Evolutionary conservation across 2,797 vertebrate species (phyloP), one percentile per base, ranked within the genome.

Genomic region (Liasis olivaceus): DNA sequence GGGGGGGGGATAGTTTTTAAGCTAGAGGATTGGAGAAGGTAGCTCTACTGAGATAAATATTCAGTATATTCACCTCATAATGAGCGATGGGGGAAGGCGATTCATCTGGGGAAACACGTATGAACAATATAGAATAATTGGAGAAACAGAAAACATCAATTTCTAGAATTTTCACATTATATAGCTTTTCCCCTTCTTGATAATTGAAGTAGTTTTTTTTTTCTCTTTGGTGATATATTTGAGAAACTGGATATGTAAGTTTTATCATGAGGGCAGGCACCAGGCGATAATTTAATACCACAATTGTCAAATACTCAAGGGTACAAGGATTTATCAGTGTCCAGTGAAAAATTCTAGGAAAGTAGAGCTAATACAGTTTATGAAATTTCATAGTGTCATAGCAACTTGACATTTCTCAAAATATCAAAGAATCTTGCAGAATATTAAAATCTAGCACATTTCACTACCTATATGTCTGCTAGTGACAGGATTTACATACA

Each of bases 401-500:
- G 47, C 56, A 24, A 42, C n/a, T 77, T 56, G 15, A 20, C 5
- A 56, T 14, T 87, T 31, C 28, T 60, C 12, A 51, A 86, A 84
- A 13, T 7, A 17, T 0, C 69, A 90, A 20, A 62, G 9, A 28
- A 4, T 42, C 36, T 87, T 60, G 13, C 8, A 60, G 85, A 59
- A 56, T 20, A 47, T 11, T 47, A 47, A 3, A 81, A 42, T 47
- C 72, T 47, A 81, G 2, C 4, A 88, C 63, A 59, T 0, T 81
- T 64, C 87, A 88, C 47, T 87, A 85, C 0, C 2, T 3, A 11
- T 84, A 90, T 93, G 11, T 90, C 51, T 90, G 69, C 22, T 81
- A 64, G 36, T 28, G 0, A 59, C 87, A 94, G 94, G 92, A n/a
- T 94, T 95, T 93, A 87, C 7, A 58, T 2, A 85, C 4, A 8